Conservation (phyloP, 2,888 invertebrate species). For the Lasioglossum malachurum region DNA sequence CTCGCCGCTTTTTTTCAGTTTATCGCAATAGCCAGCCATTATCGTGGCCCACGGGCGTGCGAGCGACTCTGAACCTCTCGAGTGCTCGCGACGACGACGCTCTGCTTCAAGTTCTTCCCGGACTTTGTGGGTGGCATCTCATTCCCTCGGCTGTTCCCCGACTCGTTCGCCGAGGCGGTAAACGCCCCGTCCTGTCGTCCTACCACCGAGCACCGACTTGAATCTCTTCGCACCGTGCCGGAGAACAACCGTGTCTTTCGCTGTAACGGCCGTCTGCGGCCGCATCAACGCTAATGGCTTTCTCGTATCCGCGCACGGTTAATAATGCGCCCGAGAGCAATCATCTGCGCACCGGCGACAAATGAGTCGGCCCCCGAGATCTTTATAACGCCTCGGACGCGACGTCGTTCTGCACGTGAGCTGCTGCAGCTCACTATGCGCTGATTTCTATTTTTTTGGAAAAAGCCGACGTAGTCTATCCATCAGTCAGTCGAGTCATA, state of each 20-base stretch:
- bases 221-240: neutral
- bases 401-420: neutral
- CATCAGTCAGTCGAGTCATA: neutral
- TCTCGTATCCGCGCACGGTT: conserved; percentile 7
- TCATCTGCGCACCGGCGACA: neutral
- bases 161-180: conserved; percentile 8
- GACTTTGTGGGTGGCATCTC: conserved; percentile 68
- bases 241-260: conserved; percentile 7
- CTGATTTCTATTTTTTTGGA: neutral
- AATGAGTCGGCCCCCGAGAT: neutral
- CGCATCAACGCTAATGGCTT: conserved; percentile 8
- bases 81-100: conserved; percentile 53
- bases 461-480: neutral
- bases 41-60: conserved; percentile 59
- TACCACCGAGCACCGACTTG: neutral
- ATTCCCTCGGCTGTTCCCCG: conserved; percentile 15
- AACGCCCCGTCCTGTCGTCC: conserved; percentile 34
- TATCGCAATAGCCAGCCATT: conserved; percentile 74
- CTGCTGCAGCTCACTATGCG: neutral
- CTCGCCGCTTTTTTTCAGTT: conserved; percentile 57
- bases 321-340: neutral
- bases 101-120: conserved; percentile 38
- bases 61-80: conserved; percentile 56
- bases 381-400: conserved; percentile 1
- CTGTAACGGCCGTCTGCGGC: neutral